These are phyloP conservation scores for Magallana angulata DNA, from an alignment of 1,140 invertebrate genomes.

Conservation along the genomic window DNA sequence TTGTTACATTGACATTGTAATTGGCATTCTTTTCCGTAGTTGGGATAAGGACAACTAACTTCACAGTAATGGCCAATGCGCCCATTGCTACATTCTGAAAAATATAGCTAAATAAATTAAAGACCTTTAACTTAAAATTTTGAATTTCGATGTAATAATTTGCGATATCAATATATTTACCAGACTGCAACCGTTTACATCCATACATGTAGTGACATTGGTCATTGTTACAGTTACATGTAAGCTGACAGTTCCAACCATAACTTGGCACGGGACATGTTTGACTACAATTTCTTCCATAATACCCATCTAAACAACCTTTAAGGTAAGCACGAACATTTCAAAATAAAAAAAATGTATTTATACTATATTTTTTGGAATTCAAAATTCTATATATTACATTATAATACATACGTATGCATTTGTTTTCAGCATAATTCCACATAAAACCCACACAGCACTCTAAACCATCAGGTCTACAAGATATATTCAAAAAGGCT, in stretches of 20 bases:
- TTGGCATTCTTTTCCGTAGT: too few species aligned
- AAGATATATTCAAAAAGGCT: too few species aligned
- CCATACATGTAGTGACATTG: slow-evolving; percentile 1
- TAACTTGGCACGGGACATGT: neutral
- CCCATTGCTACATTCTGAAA: too few species aligned
- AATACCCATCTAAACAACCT: neutral
- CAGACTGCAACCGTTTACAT: neutral
- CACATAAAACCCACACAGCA: too few species aligned
- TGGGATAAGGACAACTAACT: too few species aligned
- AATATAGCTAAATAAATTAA: too few species aligned
- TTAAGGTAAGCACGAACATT: neutral
- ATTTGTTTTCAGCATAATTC: too few species aligned
- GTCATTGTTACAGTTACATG: neutral
- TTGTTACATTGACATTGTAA: too few species aligned
- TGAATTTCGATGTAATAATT: neutral
- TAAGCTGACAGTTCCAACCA: neutral
- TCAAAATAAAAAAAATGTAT: too few species aligned
- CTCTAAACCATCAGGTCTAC: too few species aligned
- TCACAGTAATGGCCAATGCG: too few species aligned
- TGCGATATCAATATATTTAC: neutral
- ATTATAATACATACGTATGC: neutral
- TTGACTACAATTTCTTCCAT: neutral
- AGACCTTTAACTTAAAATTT: too few species aligned
- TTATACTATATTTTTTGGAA: neutral
- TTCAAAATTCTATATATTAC: neutral